Conservation (phyloP, 2,113 vertebrate genomes). For the Lethenteron reissneri region DNA sequence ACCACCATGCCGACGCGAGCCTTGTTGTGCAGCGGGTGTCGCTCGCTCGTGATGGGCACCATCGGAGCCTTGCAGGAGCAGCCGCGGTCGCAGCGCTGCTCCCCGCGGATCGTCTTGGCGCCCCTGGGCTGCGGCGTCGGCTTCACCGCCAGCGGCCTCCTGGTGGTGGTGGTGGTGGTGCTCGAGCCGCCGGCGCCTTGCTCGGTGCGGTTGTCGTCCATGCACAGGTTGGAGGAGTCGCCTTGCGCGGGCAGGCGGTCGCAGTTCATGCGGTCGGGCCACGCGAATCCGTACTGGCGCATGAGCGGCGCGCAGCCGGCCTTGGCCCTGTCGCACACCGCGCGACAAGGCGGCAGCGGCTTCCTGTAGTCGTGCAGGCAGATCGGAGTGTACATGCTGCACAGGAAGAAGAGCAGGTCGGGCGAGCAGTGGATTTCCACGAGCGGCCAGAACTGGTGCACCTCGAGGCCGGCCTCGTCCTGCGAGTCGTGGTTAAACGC, state of each 20-base stretch:
- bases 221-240: slow-evolving; percentile 42
- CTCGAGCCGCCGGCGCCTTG: slow-evolving; percentile 48
- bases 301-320: neutral
- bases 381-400: slow-evolving; percentile 5
- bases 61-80: slow-evolving; percentile 20
- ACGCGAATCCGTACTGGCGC: neutral
- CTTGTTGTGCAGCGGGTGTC: neutral
- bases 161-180: slow-evolving; percentile 25
- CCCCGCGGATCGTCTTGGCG: neutral
- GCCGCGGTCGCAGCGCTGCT: slow-evolving; percentile 16
- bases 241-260: neutral
- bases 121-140: neutral
- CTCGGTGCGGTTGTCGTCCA: slow-evolving; percentile 91
- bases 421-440: neutral
- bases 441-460: slow-evolving; percentile 5
- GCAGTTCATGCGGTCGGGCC: slow-evolving; percentile 1
- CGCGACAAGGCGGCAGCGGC: neutral
- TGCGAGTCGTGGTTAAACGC: neutral
- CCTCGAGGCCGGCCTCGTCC: neutral
- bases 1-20: neutral
- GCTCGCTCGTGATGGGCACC: neutral
- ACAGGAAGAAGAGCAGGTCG: neutral
- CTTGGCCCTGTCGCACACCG: neutral
- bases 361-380: slow-evolving; percentile 1
- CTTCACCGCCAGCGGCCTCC: neutral